Evolutionary conservation across 2,888 invertebrate genomes (phyloP), one percentile per base, ranked within the genome.

Genomic region (Macrophya annulata): DNA sequence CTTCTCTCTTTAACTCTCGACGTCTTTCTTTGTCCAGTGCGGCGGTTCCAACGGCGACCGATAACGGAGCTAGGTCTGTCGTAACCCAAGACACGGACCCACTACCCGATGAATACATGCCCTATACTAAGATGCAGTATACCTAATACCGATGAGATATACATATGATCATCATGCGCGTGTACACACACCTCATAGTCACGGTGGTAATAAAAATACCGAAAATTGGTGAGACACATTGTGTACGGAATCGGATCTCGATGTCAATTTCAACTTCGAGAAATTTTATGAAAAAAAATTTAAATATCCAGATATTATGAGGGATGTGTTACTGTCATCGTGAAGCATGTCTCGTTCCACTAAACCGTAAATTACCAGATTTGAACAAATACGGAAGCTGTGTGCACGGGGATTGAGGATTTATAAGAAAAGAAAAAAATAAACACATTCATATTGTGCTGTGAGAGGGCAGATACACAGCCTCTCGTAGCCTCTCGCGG

Each of bases 31-130:
- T 88, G 89, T 92, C 87, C 86, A 86, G 84, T 87, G 92, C 91
- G 91, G 92, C 91, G 91, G 91, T 92, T 90, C 90, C 89, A 88
- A 91, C 91, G 91, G 91, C 91, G 91, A 90, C 91, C 92, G 92
- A 93, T 93, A 93, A 93, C 93, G 92, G 93, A 91, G 91, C 92
- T 90, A 89, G 83, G 83, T 87, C 92, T 93, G 92, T 93, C 93
- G 92, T 92, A 93, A 93, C 87, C 94, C 95, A 85, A 95, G 94
- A 91, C 95, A 95, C 91, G 93, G 94, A 90, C 95, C 94, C 91
- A 94, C 68, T 81, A 82, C 55, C 43, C 43, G 40, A 74, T 74
- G 43, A 25, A 31, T 48, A 72, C 25, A 48, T 71, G 55, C 43
- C n/a, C n/a, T n/a, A n/a, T n/a, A n/a, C n/a, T n/a, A n/a, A n/a